Evolutionary conservation across 92 coral and sea anemone genomes (phyloP).

Genomic region (Muricea muricata): DNA sequence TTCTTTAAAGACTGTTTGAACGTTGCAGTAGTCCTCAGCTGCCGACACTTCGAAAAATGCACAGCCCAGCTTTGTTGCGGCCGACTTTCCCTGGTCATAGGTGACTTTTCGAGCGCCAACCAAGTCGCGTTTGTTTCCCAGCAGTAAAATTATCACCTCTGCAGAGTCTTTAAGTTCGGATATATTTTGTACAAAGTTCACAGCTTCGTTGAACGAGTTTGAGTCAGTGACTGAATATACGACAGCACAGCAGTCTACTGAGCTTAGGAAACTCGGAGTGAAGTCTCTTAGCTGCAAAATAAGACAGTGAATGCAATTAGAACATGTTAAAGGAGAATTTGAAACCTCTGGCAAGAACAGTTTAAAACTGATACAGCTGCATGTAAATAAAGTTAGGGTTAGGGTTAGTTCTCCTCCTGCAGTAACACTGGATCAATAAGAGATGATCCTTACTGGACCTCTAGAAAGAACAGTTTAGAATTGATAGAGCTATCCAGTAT

Average conservation of each 20-base stretch:
- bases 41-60: slow-evolving; percentile 30
- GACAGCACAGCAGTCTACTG: slow-evolving; percentile 27
- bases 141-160: slow-evolving; percentile 21
- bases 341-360: too few species aligned
- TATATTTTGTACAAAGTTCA: slow-evolving; percentile 17
- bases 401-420: too few species aligned
- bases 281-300: slow-evolving; percentile 2
- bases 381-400: too few species aligned
- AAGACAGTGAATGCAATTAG: neutral
- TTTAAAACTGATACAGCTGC: too few species aligned
- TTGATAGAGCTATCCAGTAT: too few species aligned
- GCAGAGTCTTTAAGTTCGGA: neutral
- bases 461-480: too few species aligned
- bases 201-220: slow-evolving; percentile 15
- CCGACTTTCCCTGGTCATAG: neutral
- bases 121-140: slow-evolving; percentile 44
- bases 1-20: slow-evolving; percentile 33
- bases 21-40: slow-evolving; percentile 25
- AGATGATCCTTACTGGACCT: too few species aligned
- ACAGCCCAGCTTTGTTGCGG: slow-evolving; percentile 7
- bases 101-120: slow-evolving; percentile 30
- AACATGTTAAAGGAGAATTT: too few species aligned
- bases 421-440: too few species aligned
- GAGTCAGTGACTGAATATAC: slow-evolving; percentile 17
- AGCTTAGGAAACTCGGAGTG: neutral